Conservation (phyloP, 2,113 vertebrate species). For the Theristicus caerulescens region DNA sequence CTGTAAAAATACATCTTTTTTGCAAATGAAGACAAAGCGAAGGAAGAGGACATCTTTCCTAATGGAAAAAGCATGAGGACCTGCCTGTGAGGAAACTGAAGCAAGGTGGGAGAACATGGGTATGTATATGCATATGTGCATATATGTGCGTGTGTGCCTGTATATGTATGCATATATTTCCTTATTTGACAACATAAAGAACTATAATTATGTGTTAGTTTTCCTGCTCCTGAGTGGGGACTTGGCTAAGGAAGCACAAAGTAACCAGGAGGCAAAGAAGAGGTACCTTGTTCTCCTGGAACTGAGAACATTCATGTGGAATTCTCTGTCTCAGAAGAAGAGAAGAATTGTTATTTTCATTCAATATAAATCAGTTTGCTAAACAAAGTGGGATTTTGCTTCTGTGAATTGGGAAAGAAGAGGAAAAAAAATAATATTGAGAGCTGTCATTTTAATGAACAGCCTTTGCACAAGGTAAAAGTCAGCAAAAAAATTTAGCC, state of each 20-base stretch:
- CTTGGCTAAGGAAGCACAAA: background rate
- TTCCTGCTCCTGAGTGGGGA: background rate
- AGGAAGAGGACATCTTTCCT: background rate
- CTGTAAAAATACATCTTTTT: background rate
- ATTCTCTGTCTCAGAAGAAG: background rate
- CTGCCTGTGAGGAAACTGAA: background rate
- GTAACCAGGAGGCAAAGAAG: background rate
- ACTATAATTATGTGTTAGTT: background rate
- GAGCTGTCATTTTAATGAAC: constrained; percentile 4
- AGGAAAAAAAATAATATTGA: background rate
- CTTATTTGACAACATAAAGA: background rate
- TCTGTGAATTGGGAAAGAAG: background rate
- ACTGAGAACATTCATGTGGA: background rate
- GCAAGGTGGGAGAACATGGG: background rate
- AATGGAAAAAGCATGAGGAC: background rate
- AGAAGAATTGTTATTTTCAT: background rate
- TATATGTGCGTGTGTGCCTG: too few species aligned
- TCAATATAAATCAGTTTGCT: background rate
- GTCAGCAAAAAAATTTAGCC: background rate
- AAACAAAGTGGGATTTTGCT: background rate
- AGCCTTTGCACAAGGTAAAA: constrained; percentile 15
- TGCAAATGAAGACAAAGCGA: background rate
- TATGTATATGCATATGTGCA: too few species aligned
- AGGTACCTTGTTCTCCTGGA: background rate
- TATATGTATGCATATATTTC: background rate